phyloP scores from a whole-genome alignment of 1,140 invertebrate genomes.

The Aphelenchoides fujianensis region DNA sequence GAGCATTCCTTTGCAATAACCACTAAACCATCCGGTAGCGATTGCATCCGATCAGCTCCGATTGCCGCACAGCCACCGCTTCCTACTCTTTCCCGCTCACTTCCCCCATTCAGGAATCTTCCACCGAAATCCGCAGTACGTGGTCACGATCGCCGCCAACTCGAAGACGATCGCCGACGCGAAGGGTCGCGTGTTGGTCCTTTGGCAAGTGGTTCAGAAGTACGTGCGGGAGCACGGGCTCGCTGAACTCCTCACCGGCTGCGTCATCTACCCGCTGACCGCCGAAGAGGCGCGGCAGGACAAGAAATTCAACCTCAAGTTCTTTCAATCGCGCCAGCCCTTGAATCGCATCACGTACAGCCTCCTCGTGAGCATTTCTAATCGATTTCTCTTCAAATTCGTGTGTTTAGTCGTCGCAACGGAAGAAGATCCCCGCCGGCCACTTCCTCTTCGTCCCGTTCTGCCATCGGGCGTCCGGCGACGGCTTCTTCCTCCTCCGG shows the following conservation, averaged over 20 bases:
- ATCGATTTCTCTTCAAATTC: neutral
- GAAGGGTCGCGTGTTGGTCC: neutral
- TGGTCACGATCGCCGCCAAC: neutral
- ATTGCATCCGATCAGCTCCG: no score
- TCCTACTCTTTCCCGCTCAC: no score
- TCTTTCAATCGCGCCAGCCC: conserved; percentile 3
- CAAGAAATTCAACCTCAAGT: conserved; percentile 2
- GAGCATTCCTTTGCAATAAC: no score
- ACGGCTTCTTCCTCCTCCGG: conserved; percentile 18
- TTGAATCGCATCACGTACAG: conserved; percentile 12
- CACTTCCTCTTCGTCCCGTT: conserved; percentile 16
- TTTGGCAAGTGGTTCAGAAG: conserved; percentile 23
- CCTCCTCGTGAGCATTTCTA: conserved; percentile 7
- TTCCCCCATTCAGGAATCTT: conserved; percentile 5
- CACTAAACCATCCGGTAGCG: no score
- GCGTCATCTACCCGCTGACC: conserved; percentile 3
- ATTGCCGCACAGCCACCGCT: no score
- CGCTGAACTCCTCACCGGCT: neutral
- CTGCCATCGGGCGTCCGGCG: neutral
- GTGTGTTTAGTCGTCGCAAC: conserved; percentile 9
- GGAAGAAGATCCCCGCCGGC: neutral
- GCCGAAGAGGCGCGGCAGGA: neutral
- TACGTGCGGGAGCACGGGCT: conserved; percentile 3
- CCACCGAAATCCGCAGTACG: conserved; percentile 5
- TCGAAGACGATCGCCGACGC: neutral